Evolutionary conservation across 2,797 vertebrate genomes (phyloP), one percentile per base, ranked within the genome.

Genomic region (Enteromius unitaeniatus): DNA sequence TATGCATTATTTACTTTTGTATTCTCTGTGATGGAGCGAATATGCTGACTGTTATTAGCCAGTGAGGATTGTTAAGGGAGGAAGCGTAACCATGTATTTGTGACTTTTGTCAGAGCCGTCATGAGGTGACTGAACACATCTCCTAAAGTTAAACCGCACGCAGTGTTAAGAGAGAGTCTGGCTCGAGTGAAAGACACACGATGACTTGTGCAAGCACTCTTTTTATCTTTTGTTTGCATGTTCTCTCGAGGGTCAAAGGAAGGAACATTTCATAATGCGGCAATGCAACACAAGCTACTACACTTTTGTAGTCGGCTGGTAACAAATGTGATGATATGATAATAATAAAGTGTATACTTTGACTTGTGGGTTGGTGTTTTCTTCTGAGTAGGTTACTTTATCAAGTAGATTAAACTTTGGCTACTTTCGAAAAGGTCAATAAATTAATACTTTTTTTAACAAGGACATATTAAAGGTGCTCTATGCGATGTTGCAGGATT

Each of bases 141-240:
- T 42, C 10, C 19, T 80, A 37, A 79, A 79, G n/a, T 26, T 26
- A 65, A 82, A 65, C 73, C 47, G 5, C 23, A 58, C 67, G 76
- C 86, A 88, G 87, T 87, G 88, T 89, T 90, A 87, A 85, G 85
- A 83, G 81, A 84, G 84, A 86, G 78, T 77, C 73, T 73, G 40
- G 78, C 40, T 78, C 60, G 75, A 81, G 67, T 79, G 31, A 83
- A 78, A 81, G 76, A 86, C 19, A 81, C 83, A 53, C 37, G n/a
- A 67, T 67, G 40, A 74, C 58, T 77, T 45, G 87, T 87, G 86
- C 87, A 86, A 88, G 86, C 34, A 51, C 69, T 83, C 49, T 80
- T 31, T 75, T 34, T 28, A 42, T 75, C 21, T 79, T 53, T 72
- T 84, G 42, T 79, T 84, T 84, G 75, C 55, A 60, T 83, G 82